Conservation (phyloP, 2,888 invertebrate species). For the Siphonodentalium dalli region DNA sequence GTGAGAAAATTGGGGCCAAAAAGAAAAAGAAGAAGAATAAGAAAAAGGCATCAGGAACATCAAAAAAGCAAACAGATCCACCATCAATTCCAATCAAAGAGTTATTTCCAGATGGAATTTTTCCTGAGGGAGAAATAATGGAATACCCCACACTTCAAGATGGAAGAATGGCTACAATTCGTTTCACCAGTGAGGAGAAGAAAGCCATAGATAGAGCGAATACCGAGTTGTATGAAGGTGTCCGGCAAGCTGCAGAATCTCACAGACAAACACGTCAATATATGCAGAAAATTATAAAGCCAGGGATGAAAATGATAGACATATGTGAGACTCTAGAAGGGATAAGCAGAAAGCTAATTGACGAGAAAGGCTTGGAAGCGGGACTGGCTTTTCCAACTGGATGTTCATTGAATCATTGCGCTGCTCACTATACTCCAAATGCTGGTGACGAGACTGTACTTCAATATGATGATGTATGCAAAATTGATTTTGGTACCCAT, state of each 20-base stretch:
- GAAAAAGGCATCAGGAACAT: slow-evolving; percentile 26
- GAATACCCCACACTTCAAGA: slow-evolving; percentile 81
- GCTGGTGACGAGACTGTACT: slow-evolving; percentile 95
- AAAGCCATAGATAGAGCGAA: slow-evolving; percentile 88
- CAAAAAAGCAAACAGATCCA: slow-evolving; percentile 66
- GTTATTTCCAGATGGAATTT: slow-evolving; percentile 82
- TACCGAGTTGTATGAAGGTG: slow-evolving; percentile 91
- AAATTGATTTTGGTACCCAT: slow-evolving; percentile 98
- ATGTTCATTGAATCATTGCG: slow-evolving; percentile 98
- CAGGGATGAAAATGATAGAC: slow-evolving; percentile 99
- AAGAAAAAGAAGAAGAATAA: too few species aligned
- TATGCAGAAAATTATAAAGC: slow-evolving; percentile 92
- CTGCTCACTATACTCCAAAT: slow-evolving; percentile 99
- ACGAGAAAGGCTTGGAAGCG: slow-evolving; percentile 92
- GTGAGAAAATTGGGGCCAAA: too few species aligned
- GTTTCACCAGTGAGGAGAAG: slow-evolving; percentile 76
- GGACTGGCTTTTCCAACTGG: slow-evolving; percentile 91
- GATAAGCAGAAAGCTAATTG: slow-evolving; percentile 88
- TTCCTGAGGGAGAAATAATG: slow-evolving; percentile 88
- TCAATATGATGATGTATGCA: slow-evolving; percentile 95
- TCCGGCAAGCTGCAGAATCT: slow-evolving; percentile 95
- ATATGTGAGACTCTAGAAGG: slow-evolving; percentile 94
- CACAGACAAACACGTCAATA: slow-evolving; percentile 94
- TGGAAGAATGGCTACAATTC: slow-evolving; percentile 84
- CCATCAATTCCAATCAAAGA: slow-evolving; percentile 87